These are phyloP conservation scores for Eretmochelys imbricata DNA, from an alignment of 2,113 vertebrate genomes.

Conservation along the genomic window DNA sequence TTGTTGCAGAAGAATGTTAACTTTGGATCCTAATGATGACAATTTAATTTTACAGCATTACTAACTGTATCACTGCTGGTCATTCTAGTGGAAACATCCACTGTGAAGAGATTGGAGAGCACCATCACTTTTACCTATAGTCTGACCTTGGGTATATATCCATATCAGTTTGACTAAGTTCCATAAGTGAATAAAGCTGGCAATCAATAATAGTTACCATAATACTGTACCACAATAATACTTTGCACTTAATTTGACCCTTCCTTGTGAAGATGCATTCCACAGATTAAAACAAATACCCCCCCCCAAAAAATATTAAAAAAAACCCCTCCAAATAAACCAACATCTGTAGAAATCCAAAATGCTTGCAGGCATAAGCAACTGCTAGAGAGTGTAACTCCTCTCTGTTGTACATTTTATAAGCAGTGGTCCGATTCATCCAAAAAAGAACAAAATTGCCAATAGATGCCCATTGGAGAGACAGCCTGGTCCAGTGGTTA, in stretches of 20 bases:
- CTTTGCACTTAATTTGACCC: not conserved
- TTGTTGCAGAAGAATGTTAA: not conserved
- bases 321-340: not conserved
- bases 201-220: not conserved
- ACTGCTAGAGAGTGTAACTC: not conserved
- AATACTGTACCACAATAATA: not conserved
- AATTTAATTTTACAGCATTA: not conserved
- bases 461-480: not conserved
- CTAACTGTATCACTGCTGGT: not conserved
- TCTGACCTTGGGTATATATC: not conserved
- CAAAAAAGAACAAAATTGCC: not conserved
- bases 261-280: constrained; percentile 3
- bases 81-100: not conserved
- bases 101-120: not conserved
- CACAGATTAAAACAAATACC: not conserved
- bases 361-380: not conserved
- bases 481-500: not conserved
- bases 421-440: not conserved
- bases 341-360: not conserved
- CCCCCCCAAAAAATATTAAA: too few species aligned
- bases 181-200: not conserved
- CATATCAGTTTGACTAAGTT: not conserved
- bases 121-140: not conserved
- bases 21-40: not conserved
- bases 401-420: not conserved